Percentiles rank a stretch among this genome's conserved stretches.
These are phyloP conservation scores for Chitala chitala DNA, from an alignment of 2,113 vertebrate species.

Conservation along the genomic window DNA sequence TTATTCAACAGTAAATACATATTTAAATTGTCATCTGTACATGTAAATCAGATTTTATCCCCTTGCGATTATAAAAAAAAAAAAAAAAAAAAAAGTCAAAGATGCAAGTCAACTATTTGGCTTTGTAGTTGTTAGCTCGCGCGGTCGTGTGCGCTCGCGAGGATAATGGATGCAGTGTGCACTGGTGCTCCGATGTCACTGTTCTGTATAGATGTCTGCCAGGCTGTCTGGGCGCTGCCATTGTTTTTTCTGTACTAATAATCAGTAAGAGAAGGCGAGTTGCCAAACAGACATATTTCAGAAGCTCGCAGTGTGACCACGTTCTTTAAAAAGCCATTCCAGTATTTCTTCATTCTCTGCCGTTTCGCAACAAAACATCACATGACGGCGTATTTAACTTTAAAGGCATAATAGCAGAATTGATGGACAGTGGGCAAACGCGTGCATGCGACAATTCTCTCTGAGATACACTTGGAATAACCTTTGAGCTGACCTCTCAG, in stretches of 20 bases:
- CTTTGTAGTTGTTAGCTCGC: not conserved
- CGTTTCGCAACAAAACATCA: not conserved
- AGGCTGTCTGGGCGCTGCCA: constrained; percentile 18
- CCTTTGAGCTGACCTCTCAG: too few species aligned
- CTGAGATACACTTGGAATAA: too few species aligned
- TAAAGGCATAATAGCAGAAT: not conserved
- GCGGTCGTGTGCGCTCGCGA: not conserved
- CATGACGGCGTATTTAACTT: not conserved
- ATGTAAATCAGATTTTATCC: too few species aligned
- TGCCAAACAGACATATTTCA: constrained; percentile 7
- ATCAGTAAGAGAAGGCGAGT: constrained; percentile 4
- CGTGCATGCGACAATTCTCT: too few species aligned
- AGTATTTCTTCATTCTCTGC: not conserved
- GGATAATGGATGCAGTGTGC: not conserved
- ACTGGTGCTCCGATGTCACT: constrained; percentile 68
- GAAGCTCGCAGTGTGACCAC: not conserved
- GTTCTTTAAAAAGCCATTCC: not conserved
- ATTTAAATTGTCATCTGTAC: too few species aligned
- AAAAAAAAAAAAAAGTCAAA: too few species aligned
- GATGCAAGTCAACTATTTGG: too few species aligned
- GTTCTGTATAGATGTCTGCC: constrained; percentile 56
- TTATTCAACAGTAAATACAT: too few species aligned
- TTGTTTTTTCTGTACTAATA: constrained; percentile 42
- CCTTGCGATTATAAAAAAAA: too few species aligned
- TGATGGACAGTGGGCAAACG: not conserved